phyloP scores from a whole-genome alignment of 2,888 invertebrate species.

The Graphium colonna region DNA sequence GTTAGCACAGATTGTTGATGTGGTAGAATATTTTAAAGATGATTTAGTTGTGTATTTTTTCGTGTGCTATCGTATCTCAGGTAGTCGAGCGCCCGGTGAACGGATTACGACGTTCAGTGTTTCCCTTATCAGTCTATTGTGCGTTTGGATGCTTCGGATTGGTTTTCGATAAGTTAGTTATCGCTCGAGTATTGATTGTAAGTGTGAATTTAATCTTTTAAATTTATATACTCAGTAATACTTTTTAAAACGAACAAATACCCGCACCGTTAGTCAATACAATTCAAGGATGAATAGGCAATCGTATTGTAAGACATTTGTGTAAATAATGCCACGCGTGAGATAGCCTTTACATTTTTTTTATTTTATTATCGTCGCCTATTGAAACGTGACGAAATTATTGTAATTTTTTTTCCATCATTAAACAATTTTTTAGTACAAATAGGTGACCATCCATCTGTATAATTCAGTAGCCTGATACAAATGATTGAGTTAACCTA shows the following conservation, averaged over 20 bases:
- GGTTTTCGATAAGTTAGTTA: slow-evolving; percentile 35
- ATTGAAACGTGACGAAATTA: background rate
- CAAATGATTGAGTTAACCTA: too few relatives aligned
- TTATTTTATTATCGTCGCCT: background rate
- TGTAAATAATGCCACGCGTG: slow-evolving; percentile 22
- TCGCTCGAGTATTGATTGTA: slow-evolving; percentile 11
- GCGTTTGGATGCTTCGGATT: slow-evolving; percentile 40
- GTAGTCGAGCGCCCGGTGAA: slow-evolving; percentile 48
- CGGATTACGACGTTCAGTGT: slow-evolving; percentile 56
- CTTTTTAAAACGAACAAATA: slow-evolving; percentile 4
- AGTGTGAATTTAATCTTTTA: slow-evolving; percentile 15
- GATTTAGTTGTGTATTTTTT: slow-evolving; percentile 40
- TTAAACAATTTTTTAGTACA: background rate
- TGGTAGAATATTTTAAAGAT: slow-evolving; percentile 29
- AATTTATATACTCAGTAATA: slow-evolving; percentile 9
- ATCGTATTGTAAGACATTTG: slow-evolving; percentile 26
- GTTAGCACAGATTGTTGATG: too few relatives aligned
- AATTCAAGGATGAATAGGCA: slow-evolving; percentile 17
- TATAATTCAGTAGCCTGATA: too few relatives aligned
- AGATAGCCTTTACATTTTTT: slow-evolving; percentile 6
- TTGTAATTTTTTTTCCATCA: background rate
- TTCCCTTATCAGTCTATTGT: slow-evolving; percentile 48
- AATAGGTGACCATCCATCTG: too few relatives aligned
- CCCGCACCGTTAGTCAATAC: slow-evolving; percentile 19
- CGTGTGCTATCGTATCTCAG: slow-evolving; percentile 62